Evolutionary conservation across 2,113 vertebrate species (phyloP).

Genomic region (Megaleporinus macrocephalus): DNA sequence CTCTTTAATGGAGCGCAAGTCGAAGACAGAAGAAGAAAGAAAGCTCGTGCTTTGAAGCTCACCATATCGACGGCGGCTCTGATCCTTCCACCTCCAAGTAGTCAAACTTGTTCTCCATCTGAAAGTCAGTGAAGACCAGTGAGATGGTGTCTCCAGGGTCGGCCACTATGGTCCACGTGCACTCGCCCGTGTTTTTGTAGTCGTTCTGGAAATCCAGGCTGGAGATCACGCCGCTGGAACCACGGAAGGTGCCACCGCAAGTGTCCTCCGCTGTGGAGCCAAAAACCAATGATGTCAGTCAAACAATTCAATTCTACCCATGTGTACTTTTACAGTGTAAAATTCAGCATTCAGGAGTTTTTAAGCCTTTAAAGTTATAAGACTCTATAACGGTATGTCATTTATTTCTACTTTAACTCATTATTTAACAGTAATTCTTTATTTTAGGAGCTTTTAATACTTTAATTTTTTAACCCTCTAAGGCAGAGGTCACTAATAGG

Average conservation of each 20-base stretch:
- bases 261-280: constrained; percentile 88
- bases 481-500: no score
- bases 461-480: no score
- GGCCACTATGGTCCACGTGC: constrained; percentile 96
- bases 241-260: constrained; percentile 91
- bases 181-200: constrained; percentile 89
- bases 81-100: constrained; percentile 95
- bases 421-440: no score
- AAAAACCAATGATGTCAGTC: neutral
- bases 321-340: no score
- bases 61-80: constrained; percentile 91
- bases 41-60: constrained; percentile 60
- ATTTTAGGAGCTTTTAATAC: no score
- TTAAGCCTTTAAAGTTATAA: no score
- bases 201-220: constrained; percentile 90
- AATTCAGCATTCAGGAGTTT: no score
- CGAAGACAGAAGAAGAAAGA: neutral
- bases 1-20: neutral
- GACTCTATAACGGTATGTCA: no score
- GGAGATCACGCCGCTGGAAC: constrained; percentile 92
- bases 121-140: constrained; percentile 94
- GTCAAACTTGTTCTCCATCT: constrained; percentile 93
- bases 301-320: no score
- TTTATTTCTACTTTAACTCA: no score
- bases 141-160: constrained; percentile 97